Base-by-base conservation (phyloP, 2,797 vertebrate species). In the Gymnodraco acuticeps region DNA sequence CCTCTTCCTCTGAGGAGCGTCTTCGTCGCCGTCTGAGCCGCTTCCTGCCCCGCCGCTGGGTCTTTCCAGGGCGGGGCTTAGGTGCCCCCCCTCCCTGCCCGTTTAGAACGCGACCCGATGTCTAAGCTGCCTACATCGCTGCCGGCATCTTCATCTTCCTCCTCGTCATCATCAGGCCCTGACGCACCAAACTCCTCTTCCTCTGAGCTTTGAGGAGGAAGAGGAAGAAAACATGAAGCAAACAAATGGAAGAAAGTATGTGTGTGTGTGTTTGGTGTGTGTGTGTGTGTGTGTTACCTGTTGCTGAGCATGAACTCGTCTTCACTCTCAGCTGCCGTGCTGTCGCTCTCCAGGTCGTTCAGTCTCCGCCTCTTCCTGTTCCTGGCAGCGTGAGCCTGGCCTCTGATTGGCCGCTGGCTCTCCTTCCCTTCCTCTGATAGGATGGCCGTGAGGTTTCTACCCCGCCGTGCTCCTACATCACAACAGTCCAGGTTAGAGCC, bases 221-320 rank as follows among this genome's bases (percentile, higher is more conserved):
- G 33, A 67, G 42, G 17, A 70, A 23, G 55, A 76, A 14, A 9
- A 2, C 6, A 62, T 10, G 47, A 0, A 72, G 38, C 33, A 38
- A 38, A 0, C 52, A 69, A 50, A 9, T 13, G 47, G 17, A 19
- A 45, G 15, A 3, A 43, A 23, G 46, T 19, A 0, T 7, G 27
- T 54, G 64, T 53, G 5, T 31, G 33, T 71, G 60, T 33, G 17
- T 59, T 8, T 41, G n/a, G 74, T 48, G 54, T 61, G 50, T 27
- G 46, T 67, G 51, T 41, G 66, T 47, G 41, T 51, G 51, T 16
- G 31, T 3, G 46, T 62, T 64, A 99, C 98, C 98, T 98, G 61
- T 98, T 97, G 42, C 97, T 99, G 83, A 99, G 95, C 93, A 96
- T 96, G 90, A 99, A 99, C 70, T 99, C 98, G 1, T 99, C 98